These are phyloP conservation scores for Zalophus californianus DNA, from an alignment of 2,797 vertebrate species.

Conservation along the genomic window DNA sequence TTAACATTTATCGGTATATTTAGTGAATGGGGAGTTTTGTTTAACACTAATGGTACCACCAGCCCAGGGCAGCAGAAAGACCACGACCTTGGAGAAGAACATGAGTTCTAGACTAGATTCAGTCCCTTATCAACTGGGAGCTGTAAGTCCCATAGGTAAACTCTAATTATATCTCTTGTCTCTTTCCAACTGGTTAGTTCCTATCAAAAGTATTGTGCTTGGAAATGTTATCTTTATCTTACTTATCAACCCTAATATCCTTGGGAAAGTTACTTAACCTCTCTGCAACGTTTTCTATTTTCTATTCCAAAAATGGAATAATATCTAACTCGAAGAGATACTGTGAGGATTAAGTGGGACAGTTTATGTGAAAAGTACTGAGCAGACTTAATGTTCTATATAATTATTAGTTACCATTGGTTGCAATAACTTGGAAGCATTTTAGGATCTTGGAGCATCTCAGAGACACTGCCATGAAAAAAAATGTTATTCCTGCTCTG, in stretches of 20 bases:
- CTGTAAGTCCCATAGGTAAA: not conserved
- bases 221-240: constrained; percentile 8
- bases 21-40: not conserved
- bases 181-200: constrained; percentile 21
- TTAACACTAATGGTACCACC: not conserved
- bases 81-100: not conserved
- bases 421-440: constrained; percentile 42
- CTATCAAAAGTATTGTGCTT: constrained; percentile 19
- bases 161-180: not conserved
- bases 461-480: not conserved
- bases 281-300: constrained; percentile 40
- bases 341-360: constrained; percentile 29
- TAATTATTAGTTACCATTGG: constrained; percentile 59
- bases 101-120: constrained; percentile 20
- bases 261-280: constrained; percentile 23
- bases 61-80: not conserved
- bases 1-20: constrained; percentile 22
- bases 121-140: not conserved
- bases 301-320: constrained; percentile 49
- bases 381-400: not conserved
- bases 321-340: constrained; percentile 41
- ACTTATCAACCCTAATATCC: not conserved
- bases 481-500: not conserved
- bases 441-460: constrained; percentile 40
- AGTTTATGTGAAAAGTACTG: constrained; percentile 47